Base-by-base conservation (phyloP, 2,113 vertebrate genomes). In the Clarias batrachus region DNA sequence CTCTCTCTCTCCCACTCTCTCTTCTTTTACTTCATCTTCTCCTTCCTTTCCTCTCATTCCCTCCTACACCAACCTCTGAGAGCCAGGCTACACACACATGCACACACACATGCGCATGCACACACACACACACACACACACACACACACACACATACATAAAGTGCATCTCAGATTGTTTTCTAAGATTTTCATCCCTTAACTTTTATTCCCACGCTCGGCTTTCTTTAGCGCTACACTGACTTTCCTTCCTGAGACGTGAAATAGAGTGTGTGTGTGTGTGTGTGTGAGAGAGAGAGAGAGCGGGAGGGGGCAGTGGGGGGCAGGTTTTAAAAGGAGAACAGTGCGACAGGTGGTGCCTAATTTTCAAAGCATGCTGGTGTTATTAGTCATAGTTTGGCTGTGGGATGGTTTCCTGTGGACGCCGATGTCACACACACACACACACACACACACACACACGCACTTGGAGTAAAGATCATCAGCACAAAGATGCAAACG, bases 341-440 rank as follows among this genome's bases (percentile, higher is more conserved):
- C 68, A 52, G 37, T 81, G 52, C 62, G 85, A 81, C 85, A 87
- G 85, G 85, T 87, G 85, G 70, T 76, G 76, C 60, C 57, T 87
- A 81, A 85, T 87, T 81, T 81, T 82, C 68, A 21, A 68, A 52
- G 66, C 85, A 81, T 86, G 85, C 66, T 81, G 85, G 68, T 62
- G 79, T 76, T 82, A 82, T 87, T 87, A 87, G 68, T 87, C 85
- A 87, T 82, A 82, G 79, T 76, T 87, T 87, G 85, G 85, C 85
- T 76, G 54, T 56, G 80, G 48, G 85, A 82, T 17, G 68, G 70
- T 71, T 82, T 82, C 79, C 85, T 87, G 85, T 65, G 78, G 66
- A 82, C 85, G 33, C 71, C 77, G 71, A 71, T 85, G 83, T 85
- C 33, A 76, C 68, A 84, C 56, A 62, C 84, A 56, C 65, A 81